Evolutionary conservation across 1,140 invertebrate species (phyloP).

Genomic region (Drosophila asahinai): DNA sequence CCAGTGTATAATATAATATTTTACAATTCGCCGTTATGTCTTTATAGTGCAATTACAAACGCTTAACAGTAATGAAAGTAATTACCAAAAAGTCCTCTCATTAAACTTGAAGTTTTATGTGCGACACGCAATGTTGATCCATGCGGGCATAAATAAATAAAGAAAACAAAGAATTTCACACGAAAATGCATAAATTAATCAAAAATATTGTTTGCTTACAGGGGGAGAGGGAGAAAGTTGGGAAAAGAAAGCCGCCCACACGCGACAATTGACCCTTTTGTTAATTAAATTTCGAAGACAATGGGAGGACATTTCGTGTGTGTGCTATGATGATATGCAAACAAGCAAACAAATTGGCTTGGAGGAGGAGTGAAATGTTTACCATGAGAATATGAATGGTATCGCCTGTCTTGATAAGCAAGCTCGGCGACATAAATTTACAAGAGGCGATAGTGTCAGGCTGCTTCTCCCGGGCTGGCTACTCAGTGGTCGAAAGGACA

Average conservation of each 20-base stretch:
- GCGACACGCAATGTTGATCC: conserved; percentile 56
- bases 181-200: conserved; percentile 82
- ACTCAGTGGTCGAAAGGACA: conserved; percentile 22
- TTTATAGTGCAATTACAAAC: conserved; percentile 55
- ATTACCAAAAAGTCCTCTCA: conserved; percentile 59
- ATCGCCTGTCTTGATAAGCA: conserved; percentile 37
- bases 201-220: conserved; percentile 72
- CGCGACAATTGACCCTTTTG: conserved; percentile 83
- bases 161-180: conserved; percentile 63
- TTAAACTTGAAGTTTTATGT: conserved; percentile 67
- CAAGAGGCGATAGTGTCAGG: conserved; percentile 55
- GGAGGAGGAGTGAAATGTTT: conserved; percentile 58
- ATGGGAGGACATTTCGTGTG: conserved; percentile 56
- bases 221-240: not conserved
- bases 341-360: conserved; percentile 57
- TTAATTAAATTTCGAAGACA: conserved; percentile 78
- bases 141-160: conserved; percentile 61
- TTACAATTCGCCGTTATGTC: not conserved
- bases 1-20: not conserved
- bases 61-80: conserved; percentile 63
- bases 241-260: conserved; percentile 41
- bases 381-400: conserved; percentile 61
- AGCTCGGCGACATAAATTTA: conserved; percentile 46
- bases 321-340: conserved; percentile 59
- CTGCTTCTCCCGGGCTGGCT: conserved; percentile 36